phyloP scores from a whole-genome alignment of 2,113 vertebrate genomes.

The Charadrius vociferus region DNA sequence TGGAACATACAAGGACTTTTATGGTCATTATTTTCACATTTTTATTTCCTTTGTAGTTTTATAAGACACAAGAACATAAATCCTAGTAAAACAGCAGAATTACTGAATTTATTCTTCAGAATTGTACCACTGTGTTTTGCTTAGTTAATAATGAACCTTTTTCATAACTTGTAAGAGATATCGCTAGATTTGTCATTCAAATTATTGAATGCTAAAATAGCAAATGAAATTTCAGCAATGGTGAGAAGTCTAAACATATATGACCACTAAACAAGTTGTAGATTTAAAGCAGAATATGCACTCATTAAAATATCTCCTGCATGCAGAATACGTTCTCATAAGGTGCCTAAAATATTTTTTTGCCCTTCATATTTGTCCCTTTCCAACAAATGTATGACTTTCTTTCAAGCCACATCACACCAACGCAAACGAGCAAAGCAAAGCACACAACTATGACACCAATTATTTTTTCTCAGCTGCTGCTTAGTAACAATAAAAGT shows the following conservation, averaged over 20 bases:
- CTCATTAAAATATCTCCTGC: neutral
- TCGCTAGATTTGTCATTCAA: neutral
- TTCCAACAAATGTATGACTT: neutral
- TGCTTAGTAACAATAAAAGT: neutral
- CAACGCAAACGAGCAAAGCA: neutral
- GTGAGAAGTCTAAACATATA: neutral
- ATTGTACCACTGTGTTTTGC: neutral
- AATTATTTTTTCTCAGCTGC: constrained; percentile 7
- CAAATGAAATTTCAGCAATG: neutral
- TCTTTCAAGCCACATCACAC: neutral
- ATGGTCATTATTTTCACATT: neutral
- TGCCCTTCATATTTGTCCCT: neutral
- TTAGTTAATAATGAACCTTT: neutral
- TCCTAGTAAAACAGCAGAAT: neutral
- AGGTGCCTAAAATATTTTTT: neutral
- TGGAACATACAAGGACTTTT: neutral
- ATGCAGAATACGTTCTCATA: neutral
- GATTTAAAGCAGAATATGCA: neutral
- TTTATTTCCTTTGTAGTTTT: neutral
- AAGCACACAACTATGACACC: neutral
- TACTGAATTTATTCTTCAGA: neutral
- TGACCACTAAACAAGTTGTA: neutral
- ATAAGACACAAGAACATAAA: neutral
- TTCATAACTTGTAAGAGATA: neutral
- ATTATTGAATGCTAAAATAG: neutral